Evolutionary conservation across 2,113 vertebrate species (phyloP).

Genomic region (Pygathrix nemaeus): DNA sequence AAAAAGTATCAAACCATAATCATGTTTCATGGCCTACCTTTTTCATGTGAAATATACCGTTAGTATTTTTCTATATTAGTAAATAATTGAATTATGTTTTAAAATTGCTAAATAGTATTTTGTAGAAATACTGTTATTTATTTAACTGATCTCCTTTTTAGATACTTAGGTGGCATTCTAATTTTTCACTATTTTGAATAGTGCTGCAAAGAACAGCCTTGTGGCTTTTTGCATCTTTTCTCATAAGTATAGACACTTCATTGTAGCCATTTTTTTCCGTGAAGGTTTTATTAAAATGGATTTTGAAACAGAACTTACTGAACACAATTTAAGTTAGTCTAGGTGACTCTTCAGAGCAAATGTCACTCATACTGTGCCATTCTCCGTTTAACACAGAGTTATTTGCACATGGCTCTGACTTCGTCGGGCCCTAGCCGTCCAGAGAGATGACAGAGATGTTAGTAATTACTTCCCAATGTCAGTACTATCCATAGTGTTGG

Average conservation of each 20-base stretch:
- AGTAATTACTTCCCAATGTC: neutral
- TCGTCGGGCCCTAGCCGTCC: neutral
- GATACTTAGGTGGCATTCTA: neutral
- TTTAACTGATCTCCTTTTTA: neutral
- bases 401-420: neutral
- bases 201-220: neutral
- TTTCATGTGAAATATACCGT: neutral
- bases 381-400: neutral
- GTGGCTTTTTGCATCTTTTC: neutral
- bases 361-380: neutral
- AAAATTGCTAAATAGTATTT: neutral
- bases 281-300: neutral
- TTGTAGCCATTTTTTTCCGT: neutral
- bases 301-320: neutral
- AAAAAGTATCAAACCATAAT: neutral
- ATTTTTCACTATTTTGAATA: neutral
- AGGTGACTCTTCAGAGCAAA: neutral
- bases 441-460: neutral
- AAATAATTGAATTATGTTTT: neutral
- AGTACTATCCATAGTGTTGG: neutral
- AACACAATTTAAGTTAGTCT: slow-evolving; percentile 10
- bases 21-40: neutral
- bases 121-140: neutral
- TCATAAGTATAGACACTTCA: neutral
- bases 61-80: neutral